These are phyloP conservation scores for Pygocentrus nattereri DNA, from an alignment of 2,797 vertebrate genomes.

Conservation along the genomic window DNA sequence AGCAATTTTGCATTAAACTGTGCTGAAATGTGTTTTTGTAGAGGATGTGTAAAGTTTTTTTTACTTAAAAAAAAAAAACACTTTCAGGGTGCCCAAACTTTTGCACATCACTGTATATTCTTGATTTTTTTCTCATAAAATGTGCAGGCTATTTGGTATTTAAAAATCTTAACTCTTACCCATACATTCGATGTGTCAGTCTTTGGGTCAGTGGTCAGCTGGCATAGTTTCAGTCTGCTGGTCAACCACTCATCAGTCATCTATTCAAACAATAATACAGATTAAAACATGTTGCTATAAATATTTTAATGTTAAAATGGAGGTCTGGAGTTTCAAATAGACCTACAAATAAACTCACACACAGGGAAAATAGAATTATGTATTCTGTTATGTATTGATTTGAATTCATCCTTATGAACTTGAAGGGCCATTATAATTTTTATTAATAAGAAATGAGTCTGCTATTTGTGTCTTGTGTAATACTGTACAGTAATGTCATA, in stretches of 20 bases:
- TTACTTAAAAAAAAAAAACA: too few relatives aligned
- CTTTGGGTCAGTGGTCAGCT: constrained; percentile 59
- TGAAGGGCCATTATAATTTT: not conserved
- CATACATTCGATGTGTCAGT: constrained; percentile 10
- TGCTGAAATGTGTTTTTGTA: too few relatives aligned
- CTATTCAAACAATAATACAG: constrained; percentile 53
- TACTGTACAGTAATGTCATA: not conserved
- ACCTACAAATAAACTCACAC: not conserved
- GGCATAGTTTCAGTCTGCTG: constrained; percentile 68
- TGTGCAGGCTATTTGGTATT: not conserved
- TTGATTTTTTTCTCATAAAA: not conserved
- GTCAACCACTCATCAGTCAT: constrained; percentile 74
- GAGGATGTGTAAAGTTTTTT: too few relatives aligned
- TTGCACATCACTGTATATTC: not conserved
- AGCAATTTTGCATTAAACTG: too few relatives aligned
- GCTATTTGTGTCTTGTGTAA: constrained; percentile 3
- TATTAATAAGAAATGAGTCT: not conserved
- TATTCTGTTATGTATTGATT: too few relatives aligned
- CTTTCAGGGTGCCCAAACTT: too few relatives aligned
- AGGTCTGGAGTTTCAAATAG: not conserved
- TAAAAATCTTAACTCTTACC: constrained; percentile 36
- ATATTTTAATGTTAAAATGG: too few relatives aligned
- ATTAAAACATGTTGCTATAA: not conserved
- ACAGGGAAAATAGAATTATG: not conserved
- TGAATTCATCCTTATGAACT: not conserved